A percentile compares a stretch with the other conserved stretches of the same genome.
phyloP scores from a whole-genome alignment of 92 coral and sea anemone genomes.

The Porites rus region DNA sequence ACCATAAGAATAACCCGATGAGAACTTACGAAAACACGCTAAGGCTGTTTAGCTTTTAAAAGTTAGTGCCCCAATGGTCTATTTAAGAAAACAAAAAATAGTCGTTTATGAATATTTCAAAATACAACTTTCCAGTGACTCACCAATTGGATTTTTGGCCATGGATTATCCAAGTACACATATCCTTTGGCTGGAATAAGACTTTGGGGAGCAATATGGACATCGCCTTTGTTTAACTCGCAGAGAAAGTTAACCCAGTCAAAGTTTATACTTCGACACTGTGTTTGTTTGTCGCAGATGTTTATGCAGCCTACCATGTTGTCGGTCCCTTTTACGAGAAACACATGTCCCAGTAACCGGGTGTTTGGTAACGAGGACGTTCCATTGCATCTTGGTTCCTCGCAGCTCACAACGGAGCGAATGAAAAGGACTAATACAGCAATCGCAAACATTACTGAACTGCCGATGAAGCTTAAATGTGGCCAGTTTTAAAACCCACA shows the following conservation, averaged over 20 bases:
- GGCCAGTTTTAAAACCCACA: too few species aligned
- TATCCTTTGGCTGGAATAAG: slow-evolving; percentile 8
- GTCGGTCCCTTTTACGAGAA: background rate
- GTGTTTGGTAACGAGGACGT: slow-evolving; percentile 3
- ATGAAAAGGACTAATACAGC: background rate
- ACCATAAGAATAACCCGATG: too few species aligned
- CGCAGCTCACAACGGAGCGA: background rate
- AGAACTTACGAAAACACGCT: too few species aligned
- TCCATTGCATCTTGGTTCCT: background rate
- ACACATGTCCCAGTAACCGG: background rate
- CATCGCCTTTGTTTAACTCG: slow-evolving; percentile 20
- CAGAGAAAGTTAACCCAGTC: background rate
- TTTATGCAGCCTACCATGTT: background rate
- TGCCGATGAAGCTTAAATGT: background rate
- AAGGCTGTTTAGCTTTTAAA: too few species aligned
- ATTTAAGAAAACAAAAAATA: too few species aligned
- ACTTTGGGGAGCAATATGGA: slow-evolving; percentile 1
- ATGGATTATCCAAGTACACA: slow-evolving; percentile 2
- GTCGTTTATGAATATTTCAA: too few species aligned
- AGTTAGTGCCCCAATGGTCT: too few species aligned
- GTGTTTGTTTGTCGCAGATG: background rate
- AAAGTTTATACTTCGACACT: slow-evolving; percentile 4
- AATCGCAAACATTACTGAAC: background rate
- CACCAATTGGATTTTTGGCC: slow-evolving; percentile 14
- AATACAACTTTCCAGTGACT: background rate